Conservation (phyloP, 2,888 invertebrate genomes). For the Stomorhina lunata region DNA sequence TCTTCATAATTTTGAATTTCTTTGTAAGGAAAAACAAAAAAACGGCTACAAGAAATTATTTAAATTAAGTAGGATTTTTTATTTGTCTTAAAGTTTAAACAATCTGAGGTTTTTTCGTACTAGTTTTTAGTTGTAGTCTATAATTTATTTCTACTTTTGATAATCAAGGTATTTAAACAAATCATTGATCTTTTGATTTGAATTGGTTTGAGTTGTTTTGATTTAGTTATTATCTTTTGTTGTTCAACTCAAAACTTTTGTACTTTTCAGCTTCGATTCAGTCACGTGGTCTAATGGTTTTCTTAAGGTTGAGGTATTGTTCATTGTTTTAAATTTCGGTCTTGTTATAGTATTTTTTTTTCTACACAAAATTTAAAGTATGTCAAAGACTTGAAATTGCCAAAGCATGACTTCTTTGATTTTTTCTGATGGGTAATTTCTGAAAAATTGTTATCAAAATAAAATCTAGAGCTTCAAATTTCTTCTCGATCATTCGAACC, state of each 20-base stretch:
- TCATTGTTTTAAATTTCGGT: too few species aligned
- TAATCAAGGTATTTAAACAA: slow-evolving; percentile 10
- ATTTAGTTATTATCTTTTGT: background rate
- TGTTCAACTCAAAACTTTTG: background rate
- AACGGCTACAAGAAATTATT: background rate
- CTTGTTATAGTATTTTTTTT: too few species aligned
- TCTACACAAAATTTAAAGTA: too few species aligned
- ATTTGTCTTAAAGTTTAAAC: background rate
- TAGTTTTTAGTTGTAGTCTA: background rate
- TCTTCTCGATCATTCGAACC: too few species aligned
- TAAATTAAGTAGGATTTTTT: background rate
- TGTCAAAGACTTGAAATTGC: too few species aligned
- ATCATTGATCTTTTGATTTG: slow-evolving; percentile 21
- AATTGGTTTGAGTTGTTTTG: background rate
- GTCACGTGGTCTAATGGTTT: background rate
- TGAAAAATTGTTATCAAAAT: too few species aligned
- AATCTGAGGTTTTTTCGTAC: background rate
- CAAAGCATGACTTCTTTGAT: too few species aligned
- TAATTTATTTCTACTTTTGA: background rate
- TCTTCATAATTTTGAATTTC: background rate
- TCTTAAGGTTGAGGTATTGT: too few species aligned
- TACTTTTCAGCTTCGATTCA: background rate
- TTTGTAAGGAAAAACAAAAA: background rate
- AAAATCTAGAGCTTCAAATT: too few species aligned
- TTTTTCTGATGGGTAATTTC: too few species aligned